Evolutionary conservation across 1,140 invertebrate species (phyloP).

Genomic region (Propsilocerus akamusi): DNA sequence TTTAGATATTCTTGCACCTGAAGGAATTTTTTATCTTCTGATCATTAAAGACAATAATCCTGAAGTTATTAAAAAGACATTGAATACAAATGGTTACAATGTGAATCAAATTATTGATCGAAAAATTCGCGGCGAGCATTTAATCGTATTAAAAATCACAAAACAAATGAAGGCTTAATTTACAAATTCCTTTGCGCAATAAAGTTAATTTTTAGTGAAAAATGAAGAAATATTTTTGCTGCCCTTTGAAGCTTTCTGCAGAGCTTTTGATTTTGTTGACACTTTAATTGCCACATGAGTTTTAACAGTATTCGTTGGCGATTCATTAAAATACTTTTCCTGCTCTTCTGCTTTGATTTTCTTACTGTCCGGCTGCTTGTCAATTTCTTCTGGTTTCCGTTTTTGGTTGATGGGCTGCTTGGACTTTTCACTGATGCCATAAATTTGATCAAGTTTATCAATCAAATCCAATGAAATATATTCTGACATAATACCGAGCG

Average conservation of each 20-base stretch:
- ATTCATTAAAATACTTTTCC: constrained; percentile 8
- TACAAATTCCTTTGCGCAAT: background rate
- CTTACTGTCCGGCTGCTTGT: constrained; percentile 20
- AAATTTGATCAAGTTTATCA: constrained; percentile 33
- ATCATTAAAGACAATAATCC: constrained; percentile 73
- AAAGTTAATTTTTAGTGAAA: constrained; percentile 23
- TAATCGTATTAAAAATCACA: constrained; percentile 27
- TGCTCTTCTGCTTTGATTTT: constrained; percentile 19
- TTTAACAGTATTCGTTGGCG: constrained; percentile 10
- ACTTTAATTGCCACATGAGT: constrained; percentile 24
- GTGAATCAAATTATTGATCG: constrained; percentile 42
- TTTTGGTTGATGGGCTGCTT: constrained; percentile 30
- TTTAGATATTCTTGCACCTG: constrained; percentile 45
- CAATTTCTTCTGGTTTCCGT: constrained; percentile 28
- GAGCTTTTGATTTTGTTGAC: constrained; percentile 46
- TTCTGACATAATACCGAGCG: constrained; percentile 45
- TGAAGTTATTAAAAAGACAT: constrained; percentile 42
- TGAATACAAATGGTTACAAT: constrained; percentile 36
- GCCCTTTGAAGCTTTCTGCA: constrained; percentile 50
- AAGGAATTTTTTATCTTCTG: constrained; percentile 69
- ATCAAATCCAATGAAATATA: constrained; percentile 44
- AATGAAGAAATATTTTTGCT: constrained; percentile 56
- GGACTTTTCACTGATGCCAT: constrained; percentile 38
- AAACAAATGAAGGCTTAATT: background rate
- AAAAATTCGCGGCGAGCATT: constrained; percentile 31